Base-by-base conservation (phyloP, 1,140 invertebrate genomes). In the Homalodisca vitripennis region DNA sequence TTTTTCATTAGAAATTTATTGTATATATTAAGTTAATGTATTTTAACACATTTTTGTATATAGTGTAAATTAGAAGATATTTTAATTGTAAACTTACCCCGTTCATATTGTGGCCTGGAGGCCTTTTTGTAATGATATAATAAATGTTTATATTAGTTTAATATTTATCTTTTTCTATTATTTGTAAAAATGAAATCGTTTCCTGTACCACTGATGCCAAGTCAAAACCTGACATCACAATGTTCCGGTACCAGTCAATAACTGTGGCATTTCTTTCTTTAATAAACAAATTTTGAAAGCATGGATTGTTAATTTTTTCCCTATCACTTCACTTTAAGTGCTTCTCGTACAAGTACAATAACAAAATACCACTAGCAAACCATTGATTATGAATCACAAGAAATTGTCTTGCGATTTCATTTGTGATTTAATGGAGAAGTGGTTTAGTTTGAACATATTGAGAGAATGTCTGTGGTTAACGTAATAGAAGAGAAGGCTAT, bases 51-150 rank as follows among this genome's bases (percentile, higher is more conserved):
- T 27, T 30, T 60, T 12, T 60, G 55, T 60, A 60, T 22, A 60
- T 60, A 60, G 55, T 60, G 55, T 60, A 60, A 60, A 27, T 27
- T 60, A 27, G 10, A 24, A 10, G 29, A 30, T 26, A 60, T 27
- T 60, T 60, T 60, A 60, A 60, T 60, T 60, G 22, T 60, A 60
- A 60, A 27, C 55, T 60, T 26, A 60, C 22, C 48, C 55, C 29
- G 55, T 60, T 60, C 55, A 60, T 60, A 60, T 60, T 60, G 55
- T 60, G 55, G 55, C 55, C 55, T 27, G 24, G 6, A 60, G 26
- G 55, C 24, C 55, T 60, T 60, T 60, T 60, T 60, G 55, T 60
- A 60, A 60, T 60, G 27, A 60, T 60, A 60, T 60, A 60, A 60
- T 60, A n/a, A 60, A 60, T 60, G 55, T 60, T 60, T 27, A 60